phyloP scores from a whole-genome alignment of 2,888 invertebrate species.

The Mellilla xanthometata region DNA sequence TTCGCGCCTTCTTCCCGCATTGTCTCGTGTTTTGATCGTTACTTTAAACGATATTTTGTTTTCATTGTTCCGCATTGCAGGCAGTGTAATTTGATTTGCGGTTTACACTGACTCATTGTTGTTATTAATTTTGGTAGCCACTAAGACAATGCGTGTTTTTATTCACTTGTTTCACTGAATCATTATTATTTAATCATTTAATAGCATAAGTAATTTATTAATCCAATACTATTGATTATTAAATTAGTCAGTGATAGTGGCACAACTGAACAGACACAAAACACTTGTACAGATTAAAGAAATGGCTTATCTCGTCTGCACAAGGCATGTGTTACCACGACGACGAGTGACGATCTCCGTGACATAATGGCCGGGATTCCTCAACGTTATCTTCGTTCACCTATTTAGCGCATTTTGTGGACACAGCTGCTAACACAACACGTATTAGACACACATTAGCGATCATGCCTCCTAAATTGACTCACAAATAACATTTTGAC shows the following conservation, averaged over 20 bases:
- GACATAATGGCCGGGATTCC: constrained; percentile 47
- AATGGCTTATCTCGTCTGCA: constrained; percentile 64
- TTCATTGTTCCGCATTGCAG: constrained; percentile 67
- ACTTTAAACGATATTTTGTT: constrained; percentile 70
- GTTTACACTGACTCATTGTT: constrained; percentile 68
- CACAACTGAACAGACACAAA: background rate
- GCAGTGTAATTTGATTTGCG: constrained; percentile 71
- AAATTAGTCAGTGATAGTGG: too few species aligned
- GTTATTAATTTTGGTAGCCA: constrained; percentile 71
- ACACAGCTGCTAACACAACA: constrained; percentile 18
- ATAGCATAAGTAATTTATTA: too few species aligned
- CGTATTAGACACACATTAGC: background rate
- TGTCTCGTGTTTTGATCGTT: constrained; percentile 73
- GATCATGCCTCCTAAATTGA: constrained; percentile 1
- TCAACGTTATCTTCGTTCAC: constrained; percentile 20
- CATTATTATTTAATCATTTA: constrained; percentile 33
- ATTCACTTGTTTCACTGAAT: constrained; percentile 49
- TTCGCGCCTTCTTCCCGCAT: constrained; percentile 58
- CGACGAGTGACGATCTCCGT: constrained; percentile 66
- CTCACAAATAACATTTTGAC: constrained; percentile 18
- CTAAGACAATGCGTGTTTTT: constrained; percentile 56
- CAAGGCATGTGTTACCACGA: constrained; percentile 65
- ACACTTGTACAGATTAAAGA: constrained; percentile 30
- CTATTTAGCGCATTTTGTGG: constrained; percentile 14
- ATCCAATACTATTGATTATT: too few species aligned